Conservation (phyloP, 2,113 vertebrate genomes). For the Argyrosomus japonicus region DNA sequence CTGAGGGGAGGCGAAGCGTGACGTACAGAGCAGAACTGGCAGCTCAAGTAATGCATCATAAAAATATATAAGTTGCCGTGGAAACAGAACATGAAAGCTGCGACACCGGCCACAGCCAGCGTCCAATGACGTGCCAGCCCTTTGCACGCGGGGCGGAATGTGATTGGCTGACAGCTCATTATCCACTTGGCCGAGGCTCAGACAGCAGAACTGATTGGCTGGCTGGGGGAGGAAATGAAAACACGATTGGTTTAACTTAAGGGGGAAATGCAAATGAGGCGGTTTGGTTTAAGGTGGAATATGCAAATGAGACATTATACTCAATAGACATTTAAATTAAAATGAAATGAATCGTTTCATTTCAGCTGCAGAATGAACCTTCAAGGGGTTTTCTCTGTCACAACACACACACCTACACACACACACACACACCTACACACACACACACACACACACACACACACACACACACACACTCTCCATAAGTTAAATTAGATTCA, state of each 20-base stretch:
- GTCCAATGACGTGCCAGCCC: slow-evolving; percentile 47
- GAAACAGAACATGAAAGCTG: slow-evolving; percentile 41
- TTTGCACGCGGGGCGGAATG: not conserved
- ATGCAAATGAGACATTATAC: slow-evolving; percentile 66
- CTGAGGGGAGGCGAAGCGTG: slow-evolving; percentile 12
- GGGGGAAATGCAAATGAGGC: slow-evolving; percentile 48
- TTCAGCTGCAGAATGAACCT: slow-evolving; percentile 45
- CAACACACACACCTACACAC: not conserved
- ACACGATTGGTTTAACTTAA: slow-evolving; percentile 55
- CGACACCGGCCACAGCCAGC: not conserved
- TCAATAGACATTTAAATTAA: slow-evolving; percentile 64
- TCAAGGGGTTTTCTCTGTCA: slow-evolving; percentile 12
- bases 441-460: slow-evolving; percentile 19
- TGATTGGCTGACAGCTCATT: slow-evolving; percentile 76
- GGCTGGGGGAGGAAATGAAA: not conserved
- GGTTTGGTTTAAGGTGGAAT: slow-evolving; percentile 52
- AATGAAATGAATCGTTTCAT: slow-evolving; percentile 61
- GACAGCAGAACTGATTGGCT: slow-evolving; percentile 76
- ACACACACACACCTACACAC: slow-evolving; percentile 19
- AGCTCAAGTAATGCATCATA: not conserved
- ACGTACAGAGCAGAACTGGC: not conserved
- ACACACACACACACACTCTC: slow-evolving; percentile 23
- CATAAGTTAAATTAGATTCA: slow-evolving; percentile 16
- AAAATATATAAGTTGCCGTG: slow-evolving; percentile 23
- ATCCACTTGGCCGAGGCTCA: slow-evolving; percentile 59